phyloP scores from a whole-genome alignment of 2,888 invertebrate species.

The Idaea biselata region DNA sequence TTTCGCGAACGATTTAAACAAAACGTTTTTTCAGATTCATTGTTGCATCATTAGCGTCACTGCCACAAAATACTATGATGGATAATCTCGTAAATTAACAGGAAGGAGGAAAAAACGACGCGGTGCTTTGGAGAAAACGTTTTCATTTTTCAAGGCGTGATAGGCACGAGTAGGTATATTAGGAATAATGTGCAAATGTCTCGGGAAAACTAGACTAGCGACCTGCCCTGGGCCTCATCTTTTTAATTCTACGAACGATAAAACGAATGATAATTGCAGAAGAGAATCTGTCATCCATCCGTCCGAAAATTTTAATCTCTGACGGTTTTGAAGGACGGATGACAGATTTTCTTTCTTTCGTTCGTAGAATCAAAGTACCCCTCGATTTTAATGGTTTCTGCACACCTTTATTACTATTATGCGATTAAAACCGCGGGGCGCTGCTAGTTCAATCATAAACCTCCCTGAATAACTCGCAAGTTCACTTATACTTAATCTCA shows the following conservation, averaged over 20 bases:
- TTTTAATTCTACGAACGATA: too few species aligned
- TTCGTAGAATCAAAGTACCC: too few species aligned
- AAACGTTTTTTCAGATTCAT: conserved; percentile 31
- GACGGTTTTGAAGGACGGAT: too few species aligned
- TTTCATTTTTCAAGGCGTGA: conserved; percentile 57
- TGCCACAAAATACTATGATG: conserved; percentile 38
- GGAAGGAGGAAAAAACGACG: conserved; percentile 36
- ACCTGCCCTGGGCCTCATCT: too few species aligned
- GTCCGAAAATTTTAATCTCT: too few species aligned
- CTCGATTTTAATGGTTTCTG: too few species aligned
- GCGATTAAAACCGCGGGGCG: conserved; percentile 13
- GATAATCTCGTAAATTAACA: conserved; percentile 48
- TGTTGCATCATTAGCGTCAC: conserved; percentile 30
- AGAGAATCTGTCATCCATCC: too few species aligned
- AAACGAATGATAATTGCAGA: too few species aligned
- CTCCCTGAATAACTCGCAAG: conserved; percentile 7
- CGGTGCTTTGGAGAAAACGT: conserved; percentile 38
- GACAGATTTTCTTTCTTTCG: too few species aligned
- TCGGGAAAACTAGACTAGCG: conserved; percentile 15
- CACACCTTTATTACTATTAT: too few species aligned
- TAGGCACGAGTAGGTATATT: conserved; percentile 48
- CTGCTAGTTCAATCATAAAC: conserved; percentile 24
- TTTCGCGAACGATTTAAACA: conserved; percentile 18
- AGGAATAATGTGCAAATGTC: conserved; percentile 58
- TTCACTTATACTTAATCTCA: not conserved